Evolutionary conservation across 2,888 invertebrate genomes (phyloP), one percentile per base, ranked within the genome.

Genomic region (Drosophila colorata): DNA sequence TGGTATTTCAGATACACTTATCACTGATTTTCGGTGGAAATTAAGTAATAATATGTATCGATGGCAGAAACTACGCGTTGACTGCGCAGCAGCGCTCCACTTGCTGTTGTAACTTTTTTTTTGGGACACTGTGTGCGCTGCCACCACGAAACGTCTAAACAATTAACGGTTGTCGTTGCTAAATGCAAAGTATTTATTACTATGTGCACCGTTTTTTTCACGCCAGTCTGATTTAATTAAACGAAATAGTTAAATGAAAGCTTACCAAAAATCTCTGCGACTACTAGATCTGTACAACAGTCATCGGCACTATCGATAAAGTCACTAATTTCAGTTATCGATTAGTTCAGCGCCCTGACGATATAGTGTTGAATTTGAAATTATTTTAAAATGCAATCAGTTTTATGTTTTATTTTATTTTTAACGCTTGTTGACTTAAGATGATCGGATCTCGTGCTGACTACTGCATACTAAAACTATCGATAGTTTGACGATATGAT

Each of bases 11-110:
- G 35, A 25, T 41, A 13, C 4, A 18, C 44, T 48, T 56, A 4
- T 23, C 16, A 60, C 53, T 16, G n/a, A 8, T n/a, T 51, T 55
- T 59, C 37, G 14, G 25, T 33, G 43, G n/a, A 69, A 79, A 81
- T 79, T 77, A 60, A 79, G 58, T 74, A 71, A 86, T 78, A 71
- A 72, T 75, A 67, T 71, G 48, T 56, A 61, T 37, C 20, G 44
- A 55, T 60, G 31, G 47, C 48, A 46, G 67, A 77, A 88, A 89
- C 87, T 88, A 78, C 83, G 89, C 87, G 87, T 85, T 84, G 74
- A 64, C 80, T 80, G 71, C 74, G 69, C 65, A 73, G 72, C 67
- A 58, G 52, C 48, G 53, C 52, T 59, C 9, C 55, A 48, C 43
- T 75, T 66, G 73, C 70, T 59, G 28, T 43, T 58, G 37, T 38